Evolutionary conservation across 2,113 vertebrate species (phyloP).

Genomic region (Ageneiosus marmoratus): DNA sequence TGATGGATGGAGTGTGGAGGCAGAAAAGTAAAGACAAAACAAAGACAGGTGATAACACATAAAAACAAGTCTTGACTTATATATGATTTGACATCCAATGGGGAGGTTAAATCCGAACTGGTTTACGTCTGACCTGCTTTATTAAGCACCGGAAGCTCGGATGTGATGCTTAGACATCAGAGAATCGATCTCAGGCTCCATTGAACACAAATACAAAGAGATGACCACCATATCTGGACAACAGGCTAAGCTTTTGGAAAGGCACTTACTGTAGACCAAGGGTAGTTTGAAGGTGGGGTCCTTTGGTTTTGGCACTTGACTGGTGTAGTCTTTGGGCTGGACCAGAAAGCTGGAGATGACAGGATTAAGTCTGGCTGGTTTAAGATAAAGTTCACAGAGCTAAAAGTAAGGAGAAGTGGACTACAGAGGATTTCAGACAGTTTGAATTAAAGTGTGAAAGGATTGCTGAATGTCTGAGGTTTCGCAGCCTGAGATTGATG

Average conservation of each 20-base stretch:
- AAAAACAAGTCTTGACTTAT: slow-evolving; percentile 18
- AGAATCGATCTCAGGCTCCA: slow-evolving; percentile 61
- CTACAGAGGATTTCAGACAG: slow-evolving; percentile 49
- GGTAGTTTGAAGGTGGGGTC: slow-evolving; percentile 41
- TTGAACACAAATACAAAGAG: slow-evolving; percentile 71
- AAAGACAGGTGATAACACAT: slow-evolving; percentile 38
- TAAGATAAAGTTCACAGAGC: slow-evolving; percentile 62
- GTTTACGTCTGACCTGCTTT: slow-evolving; percentile 42
- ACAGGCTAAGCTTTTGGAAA: slow-evolving; percentile 62
- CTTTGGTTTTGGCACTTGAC: slow-evolving; percentile 30
- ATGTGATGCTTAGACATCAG: slow-evolving; percentile 8
- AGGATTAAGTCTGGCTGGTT: slow-evolving; percentile 72
- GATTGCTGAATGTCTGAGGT: slow-evolving; percentile 49
- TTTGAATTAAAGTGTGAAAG: slow-evolving; percentile 22
- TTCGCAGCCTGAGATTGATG: slow-evolving; percentile 66
- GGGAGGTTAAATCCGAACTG: slow-evolving; percentile 1
- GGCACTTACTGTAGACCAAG: slow-evolving; percentile 48
- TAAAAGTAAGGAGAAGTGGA: slow-evolving; percentile 44
- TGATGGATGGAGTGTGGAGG: slow-evolving; percentile 63
- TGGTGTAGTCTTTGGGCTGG: slow-evolving; percentile 30
- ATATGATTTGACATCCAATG: slow-evolving; percentile 1
- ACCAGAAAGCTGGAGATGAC: slow-evolving; percentile 57
- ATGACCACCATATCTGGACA: slow-evolving; percentile 62
- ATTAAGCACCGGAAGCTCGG: slow-evolving; percentile 28
- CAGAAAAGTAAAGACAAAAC: slow-evolving; percentile 27